Percentiles rank a stretch among this genome's conserved stretches.
phyloP scores from a whole-genome alignment of 1,140 invertebrate genomes.

The Trypoxylus dichotomus region DNA sequence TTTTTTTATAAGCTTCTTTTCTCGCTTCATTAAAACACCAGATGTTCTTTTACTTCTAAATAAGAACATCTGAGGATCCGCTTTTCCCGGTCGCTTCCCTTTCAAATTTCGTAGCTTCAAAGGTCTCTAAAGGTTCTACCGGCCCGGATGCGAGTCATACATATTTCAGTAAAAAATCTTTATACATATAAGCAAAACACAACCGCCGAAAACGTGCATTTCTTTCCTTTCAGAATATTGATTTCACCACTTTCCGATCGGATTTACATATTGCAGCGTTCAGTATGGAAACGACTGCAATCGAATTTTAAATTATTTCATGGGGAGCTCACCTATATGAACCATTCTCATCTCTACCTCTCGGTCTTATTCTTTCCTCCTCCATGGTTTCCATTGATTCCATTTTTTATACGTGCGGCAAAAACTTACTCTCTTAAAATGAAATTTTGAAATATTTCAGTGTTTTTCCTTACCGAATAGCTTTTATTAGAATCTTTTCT shows the following conservation, averaged over 20 bases:
- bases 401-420: neutral
- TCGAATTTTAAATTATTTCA: conserved; percentile 17
- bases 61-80: conserved; percentile 14
- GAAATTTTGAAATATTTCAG: neutral
- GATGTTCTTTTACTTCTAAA: neutral
- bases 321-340: neutral
- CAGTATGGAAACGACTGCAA: neutral
- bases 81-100: neutral
- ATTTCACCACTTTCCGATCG: conserved; percentile 10
- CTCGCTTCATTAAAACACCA: conserved; percentile 42
- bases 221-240: neutral
- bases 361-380: neutral
- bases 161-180: conserved; percentile 16
- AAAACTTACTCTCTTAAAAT: conserved; percentile 13
- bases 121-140: neutral
- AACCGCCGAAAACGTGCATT: neutral
- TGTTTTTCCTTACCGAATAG: neutral
- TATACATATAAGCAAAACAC: neutral
- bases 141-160: neutral
- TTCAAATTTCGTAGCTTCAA: neutral
- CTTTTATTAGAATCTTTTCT: neutral
- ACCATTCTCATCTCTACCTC: neutral
- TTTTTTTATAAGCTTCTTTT: conserved; percentile 8
- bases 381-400: neutral
- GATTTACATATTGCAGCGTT: neutral